phyloP scores from a whole-genome alignment of 2,797 vertebrate species.

The Sebastes minor region DNA sequence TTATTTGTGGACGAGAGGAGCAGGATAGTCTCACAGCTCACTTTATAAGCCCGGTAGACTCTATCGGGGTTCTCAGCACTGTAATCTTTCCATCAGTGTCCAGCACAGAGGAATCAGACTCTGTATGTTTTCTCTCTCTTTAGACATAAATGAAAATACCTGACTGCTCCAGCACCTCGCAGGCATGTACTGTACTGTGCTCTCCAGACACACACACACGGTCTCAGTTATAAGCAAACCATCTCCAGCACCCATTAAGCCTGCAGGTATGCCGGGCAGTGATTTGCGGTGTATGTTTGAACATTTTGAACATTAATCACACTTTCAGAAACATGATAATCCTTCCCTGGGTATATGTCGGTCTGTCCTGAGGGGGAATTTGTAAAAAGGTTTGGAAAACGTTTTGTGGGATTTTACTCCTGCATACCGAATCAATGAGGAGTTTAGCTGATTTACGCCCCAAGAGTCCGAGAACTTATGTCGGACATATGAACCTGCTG shows the following conservation, averaged over 20 bases:
- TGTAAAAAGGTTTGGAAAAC: constrained; percentile 13
- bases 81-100: constrained; percentile 31
- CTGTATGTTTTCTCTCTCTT: constrained; percentile 30
- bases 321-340: constrained; percentile 53
- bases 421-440: constrained; percentile 39
- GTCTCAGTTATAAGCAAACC: constrained; percentile 4
- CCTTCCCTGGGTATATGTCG: constrained; percentile 10
- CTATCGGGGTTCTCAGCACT: constrained; percentile 1
- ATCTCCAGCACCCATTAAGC: constrained; percentile 21
- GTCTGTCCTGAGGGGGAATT: constrained; percentile 29
- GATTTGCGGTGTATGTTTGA: constrained; percentile 40
- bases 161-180: constrained; percentile 1
- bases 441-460: constrained; percentile 47
- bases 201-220: background rate
- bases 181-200: background rate
- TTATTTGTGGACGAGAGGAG: constrained; percentile 60
- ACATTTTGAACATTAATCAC: constrained; percentile 52
- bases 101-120: background rate
- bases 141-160: constrained; percentile 32
- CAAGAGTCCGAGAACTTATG: constrained; percentile 28
- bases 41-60: constrained; percentile 16
- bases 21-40: constrained; percentile 26
- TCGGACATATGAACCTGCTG: constrained; percentile 27
- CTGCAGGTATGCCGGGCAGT: constrained; percentile 26
- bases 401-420: constrained; percentile 37